Base-by-base conservation (phyloP, 2,797 vertebrate genomes). In the Lycodopsis pacificus region DNA sequence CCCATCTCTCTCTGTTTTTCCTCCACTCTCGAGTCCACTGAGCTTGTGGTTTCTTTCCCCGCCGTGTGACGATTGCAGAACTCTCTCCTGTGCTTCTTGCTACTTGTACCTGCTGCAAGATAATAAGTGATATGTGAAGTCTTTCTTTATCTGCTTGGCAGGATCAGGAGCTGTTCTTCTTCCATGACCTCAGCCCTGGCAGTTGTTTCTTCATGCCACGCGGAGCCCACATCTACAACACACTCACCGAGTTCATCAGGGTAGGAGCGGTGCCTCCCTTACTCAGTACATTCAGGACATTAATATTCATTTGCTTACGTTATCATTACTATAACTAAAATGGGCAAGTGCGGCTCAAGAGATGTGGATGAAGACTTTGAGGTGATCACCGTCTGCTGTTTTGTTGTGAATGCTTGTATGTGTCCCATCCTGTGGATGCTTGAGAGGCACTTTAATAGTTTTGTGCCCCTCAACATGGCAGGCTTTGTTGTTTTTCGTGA, bases 101-200 rank as follows among this genome's bases (percentile, higher is more conserved):
- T 48, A 66, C 20, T 59, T 88, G 44, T 65, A 88, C 77, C 73
- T 76, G 84, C 73, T 76, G 84, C 42, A 71, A 48, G 71, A 63
- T 58, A 30, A 73, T 34, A 25, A 74, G 32, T 5, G 7, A 73
- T 13, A 48, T 54, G 46, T 81, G 58, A 86, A 81, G 36, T 87
- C 12, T 0, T 6, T 59, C 1, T 85, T 27, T 67, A 17, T 79
- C 53, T 80, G 46, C 7, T 80, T 85, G 51, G 36, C 88, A 99
- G 98, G 98, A 99, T 44, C 98, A 99, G 81, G 97, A 99, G 42
- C 96, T 99, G 70, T 99, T 99, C 92, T 99, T 99, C 89, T 99
- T 99, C 86, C 98, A 99, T 2, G 97, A 99, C 67, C 89, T 99
- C 88, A 99, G 98, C 88, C 98, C 98, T 0, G 98, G 98, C 73